Percentiles rank a stretch among this genome's conserved stretches.
These are phyloP conservation scores for Macrocentrus cingulum DNA, from an alignment of 1,140 invertebrate genomes.

Conservation along the genomic window DNA sequence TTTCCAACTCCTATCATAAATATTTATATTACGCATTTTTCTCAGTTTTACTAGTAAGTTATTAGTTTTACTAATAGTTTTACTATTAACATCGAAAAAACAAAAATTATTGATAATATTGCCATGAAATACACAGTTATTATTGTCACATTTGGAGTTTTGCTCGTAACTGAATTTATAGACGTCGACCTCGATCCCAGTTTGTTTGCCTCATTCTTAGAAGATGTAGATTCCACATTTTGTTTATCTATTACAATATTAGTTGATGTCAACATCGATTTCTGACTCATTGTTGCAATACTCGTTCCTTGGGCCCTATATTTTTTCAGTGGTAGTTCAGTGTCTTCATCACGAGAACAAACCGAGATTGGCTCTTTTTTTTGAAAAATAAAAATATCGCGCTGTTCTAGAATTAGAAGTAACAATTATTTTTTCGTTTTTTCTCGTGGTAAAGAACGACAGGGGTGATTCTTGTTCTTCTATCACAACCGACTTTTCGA, in stretches of 20 bases:
- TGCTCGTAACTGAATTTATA: conserved; percentile 21
- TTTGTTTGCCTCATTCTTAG: conserved; percentile 2
- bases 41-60: no score
- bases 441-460: conserved; percentile 10
- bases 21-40: no score
- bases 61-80: no score
- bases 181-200: conserved; percentile 13
- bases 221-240: not conserved
- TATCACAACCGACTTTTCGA: conserved; percentile 18
- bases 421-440: conserved; percentile 24
- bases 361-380: conserved; percentile 26
- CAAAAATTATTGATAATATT: conserved; percentile 31
- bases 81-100: no score
- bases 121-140: conserved; percentile 32
- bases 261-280: conserved; percentile 6
- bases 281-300: conserved; percentile 10
- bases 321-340: conserved; percentile 28
- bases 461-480: conserved; percentile 13
- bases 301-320: conserved; percentile 12
- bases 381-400: conserved; percentile 20
- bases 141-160: conserved; percentile 27
- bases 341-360: conserved; percentile 23
- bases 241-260: not conserved
- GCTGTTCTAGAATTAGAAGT: conserved; percentile 16
- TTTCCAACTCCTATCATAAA: no score